phyloP scores from a whole-genome alignment of 2,113 vertebrate species.

The Panthera leo region DNA sequence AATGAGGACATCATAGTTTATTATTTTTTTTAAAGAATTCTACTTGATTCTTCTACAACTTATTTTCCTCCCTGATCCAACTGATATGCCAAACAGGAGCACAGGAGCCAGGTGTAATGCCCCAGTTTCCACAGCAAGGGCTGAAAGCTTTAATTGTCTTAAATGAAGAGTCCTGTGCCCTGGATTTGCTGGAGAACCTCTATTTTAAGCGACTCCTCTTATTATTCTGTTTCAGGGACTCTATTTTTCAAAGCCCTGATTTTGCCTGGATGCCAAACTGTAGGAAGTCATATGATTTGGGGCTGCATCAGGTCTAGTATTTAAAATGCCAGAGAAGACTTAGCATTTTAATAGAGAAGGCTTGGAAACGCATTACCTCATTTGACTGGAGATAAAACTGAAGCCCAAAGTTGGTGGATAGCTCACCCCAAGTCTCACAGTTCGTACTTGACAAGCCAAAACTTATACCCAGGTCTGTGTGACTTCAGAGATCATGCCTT shows the following conservation, averaged over 20 bases:
- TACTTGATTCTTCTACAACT: constrained; percentile 6
- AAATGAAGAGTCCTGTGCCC: constrained; percentile 52
- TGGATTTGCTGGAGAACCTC: constrained; percentile 64
- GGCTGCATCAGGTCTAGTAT: neutral
- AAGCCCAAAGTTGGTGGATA: neutral
- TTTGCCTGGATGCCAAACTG: constrained; percentile 51
- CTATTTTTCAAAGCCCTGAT: constrained; percentile 63
- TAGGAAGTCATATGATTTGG: constrained; percentile 55
- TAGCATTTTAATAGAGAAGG: constrained; percentile 4
- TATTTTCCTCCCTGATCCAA: constrained; percentile 32
- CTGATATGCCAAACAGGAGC: neutral
- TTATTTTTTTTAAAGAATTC: neutral
- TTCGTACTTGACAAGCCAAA: neutral
- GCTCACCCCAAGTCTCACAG: neutral
- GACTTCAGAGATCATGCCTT: neutral
- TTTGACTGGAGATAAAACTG: constrained; percentile 2
- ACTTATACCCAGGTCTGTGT: neutral
- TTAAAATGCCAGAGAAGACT: constrained; percentile 47
- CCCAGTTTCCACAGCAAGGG: constrained; percentile 64
- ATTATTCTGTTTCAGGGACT: constrained; percentile 59
- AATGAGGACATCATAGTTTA: neutral
- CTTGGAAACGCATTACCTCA: neutral
- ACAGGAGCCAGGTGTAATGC: neutral
- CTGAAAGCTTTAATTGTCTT: constrained; percentile 61
- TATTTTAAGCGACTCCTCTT: constrained; percentile 70